Evolutionary conservation across 2,888 invertebrate genomes (phyloP).

Genomic region (Zygaena filipendulae): DNA sequence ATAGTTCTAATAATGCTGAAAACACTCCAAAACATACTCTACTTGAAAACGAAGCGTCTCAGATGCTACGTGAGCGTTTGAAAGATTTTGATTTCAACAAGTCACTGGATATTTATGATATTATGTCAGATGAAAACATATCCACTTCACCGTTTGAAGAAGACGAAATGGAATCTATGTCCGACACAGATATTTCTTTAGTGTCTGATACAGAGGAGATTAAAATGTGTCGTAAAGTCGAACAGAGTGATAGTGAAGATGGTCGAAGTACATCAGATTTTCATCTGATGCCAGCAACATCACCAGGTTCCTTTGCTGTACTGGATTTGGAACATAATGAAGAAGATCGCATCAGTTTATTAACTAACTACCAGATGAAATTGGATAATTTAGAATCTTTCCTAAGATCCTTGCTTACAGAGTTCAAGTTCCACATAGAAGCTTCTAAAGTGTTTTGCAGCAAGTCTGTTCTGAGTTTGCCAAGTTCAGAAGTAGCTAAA

Average conservation of each 20-base stretch:
- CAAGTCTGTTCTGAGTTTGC: slow-evolving; percentile 28
- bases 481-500: slow-evolving; percentile 25
- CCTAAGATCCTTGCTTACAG: slow-evolving; percentile 38
- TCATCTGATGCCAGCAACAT: slow-evolving; percentile 27
- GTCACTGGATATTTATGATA: slow-evolving; percentile 44
- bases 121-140: slow-evolving; percentile 26
- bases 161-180: slow-evolving; percentile 40
- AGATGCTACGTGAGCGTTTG: slow-evolving; percentile 36
- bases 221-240: slow-evolving; percentile 49
- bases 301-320: slow-evolving; percentile 48
- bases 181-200: slow-evolving; percentile 38
- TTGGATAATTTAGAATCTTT: slow-evolving; percentile 41
- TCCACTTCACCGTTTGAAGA: slow-evolving; percentile 30
- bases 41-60: slow-evolving; percentile 35
- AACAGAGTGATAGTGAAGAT: slow-evolving; percentile 14
- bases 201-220: slow-evolving; percentile 25
- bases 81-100: slow-evolving; percentile 42
- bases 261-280: slow-evolving; percentile 18
- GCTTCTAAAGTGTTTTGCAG: slow-evolving; percentile 47
- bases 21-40: slow-evolving; percentile 53
- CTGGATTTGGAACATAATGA: slow-evolving; percentile 47
- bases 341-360: slow-evolving; percentile 34
- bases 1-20: slow-evolving; percentile 27
- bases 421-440: slow-evolving; percentile 54
- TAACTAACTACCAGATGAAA: slow-evolving; percentile 39